Conservation (phyloP, 2,113 vertebrate genomes). For the Chiloscyllium plagiosum region DNA sequence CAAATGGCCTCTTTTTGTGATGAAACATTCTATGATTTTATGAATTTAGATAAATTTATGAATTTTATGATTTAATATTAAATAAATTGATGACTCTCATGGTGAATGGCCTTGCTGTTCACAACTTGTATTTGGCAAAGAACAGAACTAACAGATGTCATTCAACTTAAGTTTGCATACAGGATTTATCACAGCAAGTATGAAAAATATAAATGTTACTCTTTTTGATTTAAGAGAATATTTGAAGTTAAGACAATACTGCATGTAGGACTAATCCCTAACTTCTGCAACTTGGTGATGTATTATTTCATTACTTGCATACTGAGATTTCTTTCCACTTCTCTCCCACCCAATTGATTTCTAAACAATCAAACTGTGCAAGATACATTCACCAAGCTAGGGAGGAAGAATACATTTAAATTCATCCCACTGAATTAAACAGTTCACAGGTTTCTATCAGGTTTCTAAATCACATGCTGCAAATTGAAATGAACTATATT, state of each 20-base stretch:
- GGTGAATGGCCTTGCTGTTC: conserved; percentile 13
- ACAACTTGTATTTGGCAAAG: not conserved
- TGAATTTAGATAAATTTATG: not conserved
- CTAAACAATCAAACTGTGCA: not conserved
- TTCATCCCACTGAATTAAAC: not conserved
- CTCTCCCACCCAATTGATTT: not conserved
- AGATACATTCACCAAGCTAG: not conserved
- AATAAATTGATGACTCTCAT: not conserved
- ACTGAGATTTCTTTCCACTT: not conserved
- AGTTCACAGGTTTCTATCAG: not conserved
- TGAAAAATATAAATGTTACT: not conserved
- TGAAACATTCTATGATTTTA: not conserved
- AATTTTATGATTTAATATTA: not conserved
- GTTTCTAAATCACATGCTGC: not conserved
- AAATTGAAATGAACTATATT: not conserved
- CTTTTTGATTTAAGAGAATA: not conserved
- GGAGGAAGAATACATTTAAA: not conserved
- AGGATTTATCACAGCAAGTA: not conserved
- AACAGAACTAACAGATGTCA: not conserved
- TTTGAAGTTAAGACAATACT: not conserved
- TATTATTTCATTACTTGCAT: not conserved
- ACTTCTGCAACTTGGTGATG: not conserved
- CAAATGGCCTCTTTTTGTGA: not conserved
- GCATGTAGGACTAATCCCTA: not conserved
- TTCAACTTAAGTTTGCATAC: not conserved